phyloP scores from a whole-genome alignment of 2,113 vertebrate species.

The Trachemys scripta region DNA sequence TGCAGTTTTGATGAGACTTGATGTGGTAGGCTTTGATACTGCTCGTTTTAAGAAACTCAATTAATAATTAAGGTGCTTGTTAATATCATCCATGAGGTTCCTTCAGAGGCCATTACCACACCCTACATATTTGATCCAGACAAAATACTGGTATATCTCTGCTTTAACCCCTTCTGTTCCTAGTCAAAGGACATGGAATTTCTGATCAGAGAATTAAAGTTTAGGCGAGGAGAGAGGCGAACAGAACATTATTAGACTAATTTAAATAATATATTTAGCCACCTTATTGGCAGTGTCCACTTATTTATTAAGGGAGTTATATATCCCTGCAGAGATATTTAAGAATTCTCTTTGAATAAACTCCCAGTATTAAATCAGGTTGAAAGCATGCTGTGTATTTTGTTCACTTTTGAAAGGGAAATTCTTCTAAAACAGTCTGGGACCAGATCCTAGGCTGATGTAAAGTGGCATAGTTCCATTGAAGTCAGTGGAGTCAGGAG shows the following conservation, averaged over 20 bases:
- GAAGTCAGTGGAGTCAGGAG: fast-evolving
- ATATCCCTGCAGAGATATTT: background rate
- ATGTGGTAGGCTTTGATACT: conserved; percentile 59
- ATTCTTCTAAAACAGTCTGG: background rate
- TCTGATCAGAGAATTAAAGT: background rate
- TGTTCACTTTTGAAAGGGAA: background rate
- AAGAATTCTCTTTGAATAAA: background rate
- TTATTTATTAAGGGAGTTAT: background rate
- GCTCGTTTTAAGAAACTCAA: conserved; percentile 59
- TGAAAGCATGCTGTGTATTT: background rate
- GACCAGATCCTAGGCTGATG: background rate
- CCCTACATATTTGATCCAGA: conserved; percentile 33
- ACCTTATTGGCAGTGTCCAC: background rate
- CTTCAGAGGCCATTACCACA: conserved; percentile 43
- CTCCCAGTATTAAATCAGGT: background rate
- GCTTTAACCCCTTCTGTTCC: background rate
- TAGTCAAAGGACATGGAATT: background rate
- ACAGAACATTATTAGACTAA: background rate
- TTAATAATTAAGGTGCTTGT: conserved; percentile 66
- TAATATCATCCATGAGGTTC: conserved; percentile 27
- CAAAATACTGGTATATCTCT: background rate
- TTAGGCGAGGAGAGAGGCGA: background rate
- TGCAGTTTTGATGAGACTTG: conserved; percentile 54
- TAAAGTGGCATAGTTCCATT: background rate
- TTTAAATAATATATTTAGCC: background rate